These are phyloP conservation scores for Solen grandis DNA, from an alignment of 1,140 invertebrate genomes.

Conservation along the genomic window DNA sequence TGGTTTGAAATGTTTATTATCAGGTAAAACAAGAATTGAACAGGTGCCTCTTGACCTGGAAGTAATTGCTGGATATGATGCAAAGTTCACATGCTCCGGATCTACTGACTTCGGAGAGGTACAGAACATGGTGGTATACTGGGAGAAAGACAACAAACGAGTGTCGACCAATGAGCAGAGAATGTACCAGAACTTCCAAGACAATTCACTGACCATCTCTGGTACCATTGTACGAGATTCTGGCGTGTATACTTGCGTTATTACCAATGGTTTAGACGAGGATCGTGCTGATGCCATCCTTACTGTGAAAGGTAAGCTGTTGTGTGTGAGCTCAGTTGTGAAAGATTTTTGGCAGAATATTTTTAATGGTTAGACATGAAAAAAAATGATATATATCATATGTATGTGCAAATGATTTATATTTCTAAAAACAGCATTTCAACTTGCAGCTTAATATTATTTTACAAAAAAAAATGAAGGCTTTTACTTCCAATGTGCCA, in stretches of 20 bases:
- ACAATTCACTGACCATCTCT: constrained; percentile 96
- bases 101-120: constrained; percentile 75
- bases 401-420: too few relatives aligned
- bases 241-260: constrained; percentile 97
- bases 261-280: constrained; percentile 93
- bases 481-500: too few relatives aligned
- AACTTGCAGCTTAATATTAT: too few relatives aligned
- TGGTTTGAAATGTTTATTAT: too few relatives aligned
- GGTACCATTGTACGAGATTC: constrained; percentile 97
- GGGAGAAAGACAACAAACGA: constrained; percentile 74
- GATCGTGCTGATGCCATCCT: constrained; percentile 91
- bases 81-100: constrained; percentile 76
- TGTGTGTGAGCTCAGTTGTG: too few relatives aligned
- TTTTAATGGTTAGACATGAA: too few relatives aligned
- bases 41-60: constrained; percentile 73
- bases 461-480: too few relatives aligned
- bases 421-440: too few relatives aligned
- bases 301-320: constrained; percentile 90
- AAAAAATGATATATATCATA: too few relatives aligned
- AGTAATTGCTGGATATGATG: constrained; percentile 70
- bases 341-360: too few relatives aligned
- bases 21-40: constrained; percentile 74
- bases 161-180: constrained; percentile 90
- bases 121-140: constrained; percentile 68
- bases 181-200: constrained; percentile 82